Conservation (phyloP, 1,140 invertebrate genomes). For the Laupala kohalensis region DNA sequence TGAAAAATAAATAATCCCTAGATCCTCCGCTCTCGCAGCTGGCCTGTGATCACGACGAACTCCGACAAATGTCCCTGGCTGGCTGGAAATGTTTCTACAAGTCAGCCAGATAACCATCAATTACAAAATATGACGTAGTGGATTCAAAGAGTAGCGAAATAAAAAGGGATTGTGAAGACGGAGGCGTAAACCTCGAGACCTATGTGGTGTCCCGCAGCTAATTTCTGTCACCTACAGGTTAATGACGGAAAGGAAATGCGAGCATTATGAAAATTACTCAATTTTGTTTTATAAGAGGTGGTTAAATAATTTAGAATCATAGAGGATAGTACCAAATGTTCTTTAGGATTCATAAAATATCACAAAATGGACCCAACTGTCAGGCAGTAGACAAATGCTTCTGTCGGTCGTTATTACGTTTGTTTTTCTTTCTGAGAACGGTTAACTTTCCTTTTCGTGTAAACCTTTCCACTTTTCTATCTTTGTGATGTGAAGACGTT, state of each 20-base stretch:
- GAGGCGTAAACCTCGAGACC: too few relatives aligned
- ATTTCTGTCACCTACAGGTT: too few relatives aligned
- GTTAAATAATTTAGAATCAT: background rate
- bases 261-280: background rate
- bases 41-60: too few relatives aligned
- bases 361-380: background rate
- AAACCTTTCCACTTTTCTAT: too few relatives aligned
- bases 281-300: background rate
- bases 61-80: background rate
- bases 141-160: too few relatives aligned
- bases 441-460: background rate
- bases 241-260: background rate
- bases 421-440: background rate
- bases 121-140: background rate
- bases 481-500: background rate
- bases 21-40: too few relatives aligned
- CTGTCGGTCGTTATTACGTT: background rate
- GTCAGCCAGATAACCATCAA: background rate
- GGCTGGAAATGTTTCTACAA: background rate
- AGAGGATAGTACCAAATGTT: background rate
- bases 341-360: background rate
- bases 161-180: too few relatives aligned
- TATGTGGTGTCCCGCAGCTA: too few relatives aligned
- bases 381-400: background rate
- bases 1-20: background rate